Percentiles rank a stretch among this genome's conserved stretches.
These are phyloP conservation scores for Ambastaia sidthimunki DNA, from an alignment of 2,797 vertebrate genomes.

Conservation along the genomic window DNA sequence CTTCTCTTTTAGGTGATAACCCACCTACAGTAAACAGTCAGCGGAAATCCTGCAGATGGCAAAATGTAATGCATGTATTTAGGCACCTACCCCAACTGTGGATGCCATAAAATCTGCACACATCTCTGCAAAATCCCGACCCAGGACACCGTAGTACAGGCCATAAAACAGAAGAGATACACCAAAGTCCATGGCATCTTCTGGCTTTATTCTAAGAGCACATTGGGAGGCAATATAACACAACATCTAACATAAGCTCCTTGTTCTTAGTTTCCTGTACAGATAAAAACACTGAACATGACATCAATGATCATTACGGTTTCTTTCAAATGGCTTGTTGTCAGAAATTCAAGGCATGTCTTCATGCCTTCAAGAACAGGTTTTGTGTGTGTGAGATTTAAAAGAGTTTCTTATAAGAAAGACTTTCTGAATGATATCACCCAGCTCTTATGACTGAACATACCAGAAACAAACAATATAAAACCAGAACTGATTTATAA, in stretches of 20 bases:
- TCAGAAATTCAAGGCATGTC: background rate
- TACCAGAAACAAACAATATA: background rate
- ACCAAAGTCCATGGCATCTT: slow-evolving; percentile 97
- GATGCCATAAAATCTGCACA: slow-evolving; percentile 99
- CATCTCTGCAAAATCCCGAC: slow-evolving; percentile 98
- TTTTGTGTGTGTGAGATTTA: too few relatives aligned
- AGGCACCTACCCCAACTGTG: slow-evolving; percentile 88
- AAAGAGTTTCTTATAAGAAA: too few relatives aligned
- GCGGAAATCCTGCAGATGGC: background rate
- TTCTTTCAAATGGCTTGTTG: background rate
- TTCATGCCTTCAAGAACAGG: too few relatives aligned
- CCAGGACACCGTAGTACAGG: slow-evolving; percentile 95
- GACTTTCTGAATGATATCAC: background rate
- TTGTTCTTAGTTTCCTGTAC: too few relatives aligned
- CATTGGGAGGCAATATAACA: background rate
- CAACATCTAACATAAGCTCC: background rate
- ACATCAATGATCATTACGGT: background rate
- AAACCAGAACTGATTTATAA: background rate
- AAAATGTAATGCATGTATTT: background rate
- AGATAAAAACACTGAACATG: background rate
- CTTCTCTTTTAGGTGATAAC: background rate
- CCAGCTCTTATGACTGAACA: background rate
- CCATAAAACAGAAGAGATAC: slow-evolving; percentile 97
- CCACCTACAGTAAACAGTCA: background rate
- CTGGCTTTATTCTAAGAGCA: slow-evolving; percentile 89